These are phyloP conservation scores for Eueides isabella DNA, from an alignment of 1,140 invertebrate species.

Conservation along the genomic window DNA sequence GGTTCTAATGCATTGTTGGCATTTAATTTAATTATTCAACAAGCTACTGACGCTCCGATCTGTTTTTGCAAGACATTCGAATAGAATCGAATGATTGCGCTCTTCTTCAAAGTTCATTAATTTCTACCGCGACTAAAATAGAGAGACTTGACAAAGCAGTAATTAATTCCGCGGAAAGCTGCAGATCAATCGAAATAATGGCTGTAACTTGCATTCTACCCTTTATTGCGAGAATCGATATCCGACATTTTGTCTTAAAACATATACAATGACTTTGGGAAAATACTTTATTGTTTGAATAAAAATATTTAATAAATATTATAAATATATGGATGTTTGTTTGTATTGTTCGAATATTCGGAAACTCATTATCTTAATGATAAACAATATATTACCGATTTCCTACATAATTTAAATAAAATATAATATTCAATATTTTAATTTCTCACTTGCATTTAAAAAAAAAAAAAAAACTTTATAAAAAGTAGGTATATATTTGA, in stretches of 20 bases:
- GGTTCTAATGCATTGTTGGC: not conserved
- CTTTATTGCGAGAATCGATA: constrained; percentile 38
- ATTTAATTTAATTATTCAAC: not conserved
- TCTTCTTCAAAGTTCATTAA: constrained; percentile 53
- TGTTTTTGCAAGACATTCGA: constrained; percentile 17
- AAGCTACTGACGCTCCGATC: not conserved
- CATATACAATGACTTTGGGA: not conserved
- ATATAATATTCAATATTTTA: too few relatives aligned
- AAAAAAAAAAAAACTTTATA: too few relatives aligned
- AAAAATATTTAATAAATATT: not conserved
- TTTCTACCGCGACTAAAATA: constrained; percentile 44
- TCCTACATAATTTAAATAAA: too few relatives aligned
- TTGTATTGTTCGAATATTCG: too few relatives aligned
- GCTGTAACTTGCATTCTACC: constrained; percentile 39
- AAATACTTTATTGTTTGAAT: not conserved
- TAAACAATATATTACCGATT: too few relatives aligned
- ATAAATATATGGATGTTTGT: too few relatives aligned
- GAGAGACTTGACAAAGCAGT: constrained; percentile 47
- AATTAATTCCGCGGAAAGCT: constrained; percentile 66
- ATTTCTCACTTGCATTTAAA: too few relatives aligned
- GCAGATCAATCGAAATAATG: constrained; percentile 60
- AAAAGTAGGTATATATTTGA: too few relatives aligned
- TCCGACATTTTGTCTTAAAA: not conserved
- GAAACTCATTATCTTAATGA: too few relatives aligned
- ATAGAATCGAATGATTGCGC: constrained; percentile 37